Evolutionary conservation across 2,888 invertebrate genomes (phyloP).

Genomic region (Nomada goodeniana): DNA sequence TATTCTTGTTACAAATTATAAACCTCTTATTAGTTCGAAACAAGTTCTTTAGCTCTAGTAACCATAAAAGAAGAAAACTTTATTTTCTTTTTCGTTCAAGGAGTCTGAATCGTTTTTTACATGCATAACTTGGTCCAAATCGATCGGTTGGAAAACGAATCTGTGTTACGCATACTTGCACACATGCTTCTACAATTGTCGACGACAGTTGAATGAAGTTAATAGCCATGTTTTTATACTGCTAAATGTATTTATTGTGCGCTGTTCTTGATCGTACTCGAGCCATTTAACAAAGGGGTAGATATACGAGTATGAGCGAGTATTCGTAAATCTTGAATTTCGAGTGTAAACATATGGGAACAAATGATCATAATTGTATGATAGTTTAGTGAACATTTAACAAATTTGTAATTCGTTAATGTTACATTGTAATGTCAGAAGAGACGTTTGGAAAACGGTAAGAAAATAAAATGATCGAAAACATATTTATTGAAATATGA

Average conservation of each 20-base stretch:
- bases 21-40: conserved; percentile 7
- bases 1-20: conserved; percentile 46
- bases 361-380: conserved; percentile 3
- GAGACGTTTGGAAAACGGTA: background rate
- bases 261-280: background rate
- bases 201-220: background rate
- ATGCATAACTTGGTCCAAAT: conserved; percentile 1
- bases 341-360: background rate
- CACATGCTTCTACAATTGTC: conserved; percentile 28
- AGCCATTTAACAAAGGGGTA: background rate
- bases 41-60: conserved; percentile 16
- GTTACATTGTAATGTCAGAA: background rate
- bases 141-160: background rate
- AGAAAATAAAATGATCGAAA: conserved; percentile 27
- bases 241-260: conserved; percentile 6
- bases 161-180: background rate
- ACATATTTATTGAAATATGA: background rate
- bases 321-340: conserved; percentile 10
- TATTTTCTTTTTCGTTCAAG: background rate
- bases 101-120: conserved; percentile 15
- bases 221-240: conserved; percentile 5
- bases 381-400: conserved; percentile 7
- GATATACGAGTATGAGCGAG: background rate
- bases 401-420: conserved; percentile 19
- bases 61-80: background rate